Evolutionary conservation across 2,797 vertebrate species (phyloP).

Genomic region (Enteromius paludinosus): DNA sequence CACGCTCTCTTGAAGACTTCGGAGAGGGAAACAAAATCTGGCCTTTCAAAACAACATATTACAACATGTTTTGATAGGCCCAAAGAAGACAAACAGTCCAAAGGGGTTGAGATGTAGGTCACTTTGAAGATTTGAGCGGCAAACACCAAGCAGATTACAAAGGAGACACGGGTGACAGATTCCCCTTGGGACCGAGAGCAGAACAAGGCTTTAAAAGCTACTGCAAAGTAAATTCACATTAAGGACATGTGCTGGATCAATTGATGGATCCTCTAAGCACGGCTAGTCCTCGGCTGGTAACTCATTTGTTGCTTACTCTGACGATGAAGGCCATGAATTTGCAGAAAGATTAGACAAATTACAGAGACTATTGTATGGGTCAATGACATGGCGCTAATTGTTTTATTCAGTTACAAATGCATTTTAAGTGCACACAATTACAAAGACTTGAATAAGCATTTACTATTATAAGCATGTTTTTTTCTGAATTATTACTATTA

Average conservation of each 20-base stretch:
- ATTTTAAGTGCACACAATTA: not conserved
- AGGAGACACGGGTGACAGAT: constrained; percentile 16
- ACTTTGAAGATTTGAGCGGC: constrained; percentile 48
- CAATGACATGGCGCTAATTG: not conserved
- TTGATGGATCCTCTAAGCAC: constrained; percentile 24
- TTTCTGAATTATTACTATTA: not conserved
- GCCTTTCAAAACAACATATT: not conserved
- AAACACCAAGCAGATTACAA: constrained; percentile 20
- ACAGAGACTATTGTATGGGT: not conserved
- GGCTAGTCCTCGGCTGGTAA: not conserved
- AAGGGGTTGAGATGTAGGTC: constrained; percentile 3
- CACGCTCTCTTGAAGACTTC: not conserved
- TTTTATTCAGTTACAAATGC: constrained; percentile 1
- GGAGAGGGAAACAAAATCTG: not conserved
- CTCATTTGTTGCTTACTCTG: not conserved
- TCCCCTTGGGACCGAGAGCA: constrained; percentile 10
- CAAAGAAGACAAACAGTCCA: constrained; percentile 29
- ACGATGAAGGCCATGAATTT: not conserved
- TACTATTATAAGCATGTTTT: not conserved
- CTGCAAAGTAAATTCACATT: constrained; percentile 37
- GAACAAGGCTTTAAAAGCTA: constrained; percentile 31
- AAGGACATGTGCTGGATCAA: constrained; percentile 42
- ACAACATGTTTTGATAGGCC: constrained; percentile 1
- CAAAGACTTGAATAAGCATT: not conserved
- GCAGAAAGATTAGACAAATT: not conserved